Evolutionary conservation across 2,113 vertebrate genomes (phyloP).

Genomic region (Pan troglodytes): DNA sequence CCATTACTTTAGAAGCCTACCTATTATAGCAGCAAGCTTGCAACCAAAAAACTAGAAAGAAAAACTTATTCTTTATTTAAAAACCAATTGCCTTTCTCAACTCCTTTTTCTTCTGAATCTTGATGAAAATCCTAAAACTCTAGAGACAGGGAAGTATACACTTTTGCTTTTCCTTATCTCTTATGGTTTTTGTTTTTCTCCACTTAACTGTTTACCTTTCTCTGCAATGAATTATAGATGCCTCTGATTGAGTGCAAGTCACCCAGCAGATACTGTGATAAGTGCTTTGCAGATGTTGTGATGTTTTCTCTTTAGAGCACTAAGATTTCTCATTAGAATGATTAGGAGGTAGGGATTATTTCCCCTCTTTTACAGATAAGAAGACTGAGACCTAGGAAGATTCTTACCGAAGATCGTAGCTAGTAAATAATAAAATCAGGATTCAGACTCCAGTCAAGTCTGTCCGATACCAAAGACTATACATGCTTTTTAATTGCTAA

Average conservation of each 20-base stretch:
- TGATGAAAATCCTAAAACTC: background rate
- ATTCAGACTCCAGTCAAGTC: background rate
- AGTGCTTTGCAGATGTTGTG: background rate
- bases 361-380: background rate
- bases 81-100: background rate
- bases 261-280: background rate
- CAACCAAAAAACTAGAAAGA: background rate
- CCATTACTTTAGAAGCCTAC: background rate
- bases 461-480: background rate
- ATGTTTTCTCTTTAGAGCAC: background rate
- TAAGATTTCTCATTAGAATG: background rate
- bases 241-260: background rate
- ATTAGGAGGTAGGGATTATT: background rate
- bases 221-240: constrained; percentile 5
- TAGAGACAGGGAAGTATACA: background rate
- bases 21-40: background rate
- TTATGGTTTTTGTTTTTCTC: background rate
- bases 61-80: background rate
- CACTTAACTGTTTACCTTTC: background rate
- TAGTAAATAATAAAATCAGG: background rate
- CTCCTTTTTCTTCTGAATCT: background rate
- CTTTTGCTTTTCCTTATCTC: background rate
- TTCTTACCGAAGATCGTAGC: background rate
- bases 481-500: background rate
- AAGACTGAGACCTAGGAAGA: background rate